These are phyloP conservation scores for Lagenorhynchus albirostris DNA, from an alignment of 2,113 vertebrate species.

Conservation along the genomic window DNA sequence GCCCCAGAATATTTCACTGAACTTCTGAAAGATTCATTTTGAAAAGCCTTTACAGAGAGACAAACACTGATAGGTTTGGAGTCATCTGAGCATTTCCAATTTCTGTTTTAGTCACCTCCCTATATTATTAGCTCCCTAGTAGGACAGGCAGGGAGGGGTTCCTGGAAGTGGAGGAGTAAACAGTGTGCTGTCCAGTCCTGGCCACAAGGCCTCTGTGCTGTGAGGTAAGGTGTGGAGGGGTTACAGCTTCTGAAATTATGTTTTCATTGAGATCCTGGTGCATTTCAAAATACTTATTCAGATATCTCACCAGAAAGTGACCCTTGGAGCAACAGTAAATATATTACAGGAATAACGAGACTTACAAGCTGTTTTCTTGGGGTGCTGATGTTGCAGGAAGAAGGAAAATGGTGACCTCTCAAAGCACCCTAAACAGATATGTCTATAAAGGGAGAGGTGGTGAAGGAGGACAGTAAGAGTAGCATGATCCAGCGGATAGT, in stretches of 20 bases:
- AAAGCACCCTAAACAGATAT: background rate
- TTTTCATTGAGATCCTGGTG: background rate
- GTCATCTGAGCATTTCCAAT: constrained; percentile 28
- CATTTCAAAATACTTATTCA: background rate
- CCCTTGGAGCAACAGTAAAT: background rate
- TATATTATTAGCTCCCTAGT: background rate
- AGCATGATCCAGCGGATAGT: background rate
- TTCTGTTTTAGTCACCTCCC: constrained; percentile 41
- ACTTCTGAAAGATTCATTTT: constrained; percentile 46
- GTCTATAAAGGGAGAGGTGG: background rate
- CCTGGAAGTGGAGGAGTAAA: background rate
- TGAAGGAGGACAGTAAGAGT: background rate
- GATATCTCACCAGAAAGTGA: background rate
- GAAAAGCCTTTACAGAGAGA: constrained; percentile 31
- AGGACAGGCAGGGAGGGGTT: background rate
- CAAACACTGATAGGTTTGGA: constrained; percentile 43
- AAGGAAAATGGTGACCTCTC: background rate
- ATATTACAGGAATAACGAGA: background rate
- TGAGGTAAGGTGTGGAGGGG: background rate
- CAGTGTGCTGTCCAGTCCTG: too few relatives aligned
- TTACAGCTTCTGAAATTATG: background rate
- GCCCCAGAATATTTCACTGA: background rate
- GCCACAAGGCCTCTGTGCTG: background rate
- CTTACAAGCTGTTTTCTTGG: background rate
- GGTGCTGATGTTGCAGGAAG: background rate